Conservation (phyloP, 2,888 invertebrate genomes). For the Melanchra persicariae region DNA sequence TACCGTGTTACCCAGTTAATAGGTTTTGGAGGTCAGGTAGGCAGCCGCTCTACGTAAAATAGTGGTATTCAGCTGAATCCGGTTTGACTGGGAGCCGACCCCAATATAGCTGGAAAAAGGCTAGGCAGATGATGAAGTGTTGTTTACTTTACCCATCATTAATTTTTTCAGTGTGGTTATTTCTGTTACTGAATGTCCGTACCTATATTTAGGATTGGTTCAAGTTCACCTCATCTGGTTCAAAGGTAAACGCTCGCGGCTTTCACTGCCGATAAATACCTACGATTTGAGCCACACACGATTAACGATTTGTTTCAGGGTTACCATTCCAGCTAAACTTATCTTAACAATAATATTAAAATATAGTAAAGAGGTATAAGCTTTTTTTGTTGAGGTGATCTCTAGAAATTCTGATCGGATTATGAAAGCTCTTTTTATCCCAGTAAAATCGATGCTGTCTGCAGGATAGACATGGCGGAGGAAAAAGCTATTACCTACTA, state of each 20-base stretch:
- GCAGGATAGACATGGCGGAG: too few species aligned
- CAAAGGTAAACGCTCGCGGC: slow-evolving; percentile 74
- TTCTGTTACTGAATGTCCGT: slow-evolving; percentile 1
- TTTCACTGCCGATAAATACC: slow-evolving; percentile 71
- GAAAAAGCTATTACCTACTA: too few species aligned
- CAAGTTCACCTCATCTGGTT: slow-evolving; percentile 75
- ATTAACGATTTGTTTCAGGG: slow-evolving; percentile 59
- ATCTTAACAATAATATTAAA: neutral
- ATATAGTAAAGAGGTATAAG: too few species aligned
- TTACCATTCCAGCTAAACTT: slow-evolving; percentile 35
- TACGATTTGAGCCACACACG: slow-evolving; percentile 65
- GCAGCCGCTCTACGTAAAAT: too few species aligned
- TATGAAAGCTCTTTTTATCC: neutral
- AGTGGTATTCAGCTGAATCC: too few species aligned
- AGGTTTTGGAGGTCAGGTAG: too few species aligned
- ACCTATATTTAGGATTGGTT: slow-evolving; percentile 68
- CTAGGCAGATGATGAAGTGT: too few species aligned
- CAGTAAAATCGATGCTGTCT: too few species aligned
- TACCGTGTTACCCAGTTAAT: too few species aligned
- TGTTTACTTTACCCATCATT: neutral
- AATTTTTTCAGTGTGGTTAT: neutral
- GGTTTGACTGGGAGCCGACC: too few species aligned
- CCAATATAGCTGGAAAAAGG: too few species aligned
- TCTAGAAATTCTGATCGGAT: neutral
- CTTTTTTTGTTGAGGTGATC: neutral